A percentile compares a stretch with the other conserved stretches of the same genome.
These are phyloP conservation scores for Cheumatopsyche charites DNA, from an alignment of 1,140 invertebrate species.

Conservation along the genomic window DNA sequence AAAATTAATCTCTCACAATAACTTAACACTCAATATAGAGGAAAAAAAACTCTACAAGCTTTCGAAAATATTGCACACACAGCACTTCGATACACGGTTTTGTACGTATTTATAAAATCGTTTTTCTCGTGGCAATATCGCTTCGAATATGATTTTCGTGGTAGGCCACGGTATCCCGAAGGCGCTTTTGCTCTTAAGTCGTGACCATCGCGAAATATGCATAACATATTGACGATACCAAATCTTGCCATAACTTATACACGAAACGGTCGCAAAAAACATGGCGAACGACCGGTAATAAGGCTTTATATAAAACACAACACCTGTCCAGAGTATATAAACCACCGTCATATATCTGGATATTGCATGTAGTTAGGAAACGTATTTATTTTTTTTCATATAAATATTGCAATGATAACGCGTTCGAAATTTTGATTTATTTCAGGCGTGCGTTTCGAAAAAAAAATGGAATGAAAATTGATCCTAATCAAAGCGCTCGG, in stretches of 20 bases:
- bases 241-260: conserved; percentile 34
- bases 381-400: too few relatives aligned
- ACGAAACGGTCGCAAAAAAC: conserved; percentile 24
- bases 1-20: too few relatives aligned
- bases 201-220: conserved; percentile 40
- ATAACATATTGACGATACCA: conserved; percentile 41
- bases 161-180: conserved; percentile 27
- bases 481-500: too few relatives aligned
- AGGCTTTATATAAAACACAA: conserved; percentile 23
- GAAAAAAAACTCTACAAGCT: too few relatives aligned
- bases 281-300: conserved; percentile 29
- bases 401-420: too few relatives aligned
- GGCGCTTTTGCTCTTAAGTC: conserved; percentile 31
- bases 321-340: conserved; percentile 2
- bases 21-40: too few relatives aligned
- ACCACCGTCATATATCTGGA: not conserved
- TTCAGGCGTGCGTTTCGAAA: too few relatives aligned
- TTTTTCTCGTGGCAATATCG: conserved; percentile 13
- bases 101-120: not conserved
- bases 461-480: too few relatives aligned
- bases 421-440: too few relatives aligned
- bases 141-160: conserved; percentile 20
- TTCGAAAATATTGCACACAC: too few relatives aligned
- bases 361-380: too few relatives aligned
- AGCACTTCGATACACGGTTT: too few relatives aligned